A percentile compares a stretch with the other conserved stretches of the same genome.
Evolutionary conservation across 2,113 vertebrate species (phyloP).

Genomic region (Tapirus terrestris): DNA sequence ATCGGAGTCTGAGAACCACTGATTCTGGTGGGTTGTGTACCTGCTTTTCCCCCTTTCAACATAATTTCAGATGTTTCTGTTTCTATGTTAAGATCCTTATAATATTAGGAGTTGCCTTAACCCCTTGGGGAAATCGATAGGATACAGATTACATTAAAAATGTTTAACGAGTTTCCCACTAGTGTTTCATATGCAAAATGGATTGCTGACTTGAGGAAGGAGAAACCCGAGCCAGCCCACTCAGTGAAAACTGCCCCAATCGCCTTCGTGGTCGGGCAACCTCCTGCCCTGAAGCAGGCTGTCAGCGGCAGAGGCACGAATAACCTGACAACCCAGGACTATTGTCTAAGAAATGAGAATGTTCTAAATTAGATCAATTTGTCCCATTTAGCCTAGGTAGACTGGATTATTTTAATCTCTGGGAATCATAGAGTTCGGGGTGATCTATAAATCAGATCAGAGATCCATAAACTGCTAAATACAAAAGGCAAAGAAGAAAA

Average conservation of each 20-base stretch:
- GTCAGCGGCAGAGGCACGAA: not conserved
- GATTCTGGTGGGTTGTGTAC: not conserved
- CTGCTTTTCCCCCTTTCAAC: not conserved
- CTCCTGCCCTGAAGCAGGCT: not conserved
- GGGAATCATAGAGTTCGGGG: not conserved
- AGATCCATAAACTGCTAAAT: not conserved
- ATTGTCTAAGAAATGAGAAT: not conserved
- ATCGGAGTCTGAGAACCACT: not conserved
- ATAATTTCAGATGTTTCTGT: not conserved
- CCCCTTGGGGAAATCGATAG: not conserved
- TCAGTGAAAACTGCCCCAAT: accelerated
- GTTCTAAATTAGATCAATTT: not conserved
- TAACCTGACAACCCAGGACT: not conserved
- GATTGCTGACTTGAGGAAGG: not conserved
- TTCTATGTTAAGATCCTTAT: not conserved
- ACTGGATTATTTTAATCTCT: not conserved
- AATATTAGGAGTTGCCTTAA: not conserved
- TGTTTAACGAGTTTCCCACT: not conserved
- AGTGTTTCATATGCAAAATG: not conserved
- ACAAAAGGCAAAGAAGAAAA: not conserved
- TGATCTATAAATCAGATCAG: not conserved
- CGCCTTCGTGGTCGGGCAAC: not conserved
- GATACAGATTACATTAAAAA: not conserved
- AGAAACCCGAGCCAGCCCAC: not conserved
- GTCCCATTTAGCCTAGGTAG: no score